Evolutionary conservation across 2,888 invertebrate genomes (phyloP).

Genomic region (Hybos culiciformis): DNA sequence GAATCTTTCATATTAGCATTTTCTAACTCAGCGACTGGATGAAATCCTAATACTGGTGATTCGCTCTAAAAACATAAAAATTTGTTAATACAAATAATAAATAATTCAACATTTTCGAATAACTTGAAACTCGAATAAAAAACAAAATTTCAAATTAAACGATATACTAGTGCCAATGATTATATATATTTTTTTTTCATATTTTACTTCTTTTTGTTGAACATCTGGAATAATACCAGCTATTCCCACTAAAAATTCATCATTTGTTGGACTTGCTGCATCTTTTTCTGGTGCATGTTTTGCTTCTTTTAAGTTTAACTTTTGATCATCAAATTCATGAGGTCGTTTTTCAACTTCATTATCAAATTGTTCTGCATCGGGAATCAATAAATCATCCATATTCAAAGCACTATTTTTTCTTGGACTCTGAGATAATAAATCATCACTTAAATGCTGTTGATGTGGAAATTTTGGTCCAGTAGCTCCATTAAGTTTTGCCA

Average conservation of each 20-base stretch:
- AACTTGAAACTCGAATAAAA: too few relatives aligned
- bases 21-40: neutral
- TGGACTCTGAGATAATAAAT: constrained; percentile 55
- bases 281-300: constrained; percentile 21
- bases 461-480: constrained; percentile 1
- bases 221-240: too few relatives aligned
- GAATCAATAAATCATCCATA: constrained; percentile 30
- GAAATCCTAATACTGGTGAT: too few relatives aligned
- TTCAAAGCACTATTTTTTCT: constrained; percentile 41
- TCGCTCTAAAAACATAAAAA: too few relatives aligned
- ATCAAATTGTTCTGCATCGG: constrained; percentile 29
- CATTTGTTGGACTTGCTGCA: constrained; percentile 8
- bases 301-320: constrained; percentile 21
- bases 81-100: too few relatives aligned
- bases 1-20: constrained; percentile 26
- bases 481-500: neutral
- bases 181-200: too few relatives aligned
- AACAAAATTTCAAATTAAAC: too few relatives aligned
- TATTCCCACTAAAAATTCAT: neutral
- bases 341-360: constrained; percentile 30
- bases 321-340: constrained; percentile 22
- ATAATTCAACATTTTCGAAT: too few relatives aligned
- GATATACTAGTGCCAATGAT: too few relatives aligned
- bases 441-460: constrained; percentile 23
- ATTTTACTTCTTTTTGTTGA: too few relatives aligned